Evolutionary conservation across 2,113 vertebrate species (phyloP).

Genomic region (Protobothrops flavoviridis): DNA sequence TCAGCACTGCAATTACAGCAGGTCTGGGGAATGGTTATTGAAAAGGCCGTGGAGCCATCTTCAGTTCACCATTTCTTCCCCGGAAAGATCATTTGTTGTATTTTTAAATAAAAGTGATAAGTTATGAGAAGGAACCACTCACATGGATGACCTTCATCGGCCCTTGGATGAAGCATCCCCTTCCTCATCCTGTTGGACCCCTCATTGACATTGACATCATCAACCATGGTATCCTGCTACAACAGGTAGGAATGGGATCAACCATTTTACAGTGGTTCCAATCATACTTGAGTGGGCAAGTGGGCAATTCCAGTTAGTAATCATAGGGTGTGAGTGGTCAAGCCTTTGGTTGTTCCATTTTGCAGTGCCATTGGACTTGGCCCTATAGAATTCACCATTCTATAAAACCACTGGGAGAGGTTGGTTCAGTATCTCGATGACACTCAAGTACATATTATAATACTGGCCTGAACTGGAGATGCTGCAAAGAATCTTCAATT

Average conservation of each 20-base stretch:
- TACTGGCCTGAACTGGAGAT: not conserved
- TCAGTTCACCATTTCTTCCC: not conserved
- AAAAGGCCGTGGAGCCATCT: not conserved
- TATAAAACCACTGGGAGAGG: not conserved
- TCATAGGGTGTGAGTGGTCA: not conserved
- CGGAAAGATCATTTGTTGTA: not conserved
- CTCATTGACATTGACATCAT: not conserved
- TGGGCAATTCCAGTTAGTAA: not conserved
- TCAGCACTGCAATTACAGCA: not conserved
- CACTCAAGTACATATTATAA: not conserved
- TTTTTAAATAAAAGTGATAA: not conserved
- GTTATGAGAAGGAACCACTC: not conserved
- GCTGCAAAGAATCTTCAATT: not conserved
- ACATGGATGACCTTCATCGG: not conserved
- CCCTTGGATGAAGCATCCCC: not conserved
- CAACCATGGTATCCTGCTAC: not conserved
- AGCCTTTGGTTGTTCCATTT: not conserved
- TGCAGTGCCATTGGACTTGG: not conserved
- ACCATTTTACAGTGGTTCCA: not conserved
- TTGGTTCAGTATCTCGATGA: not conserved
- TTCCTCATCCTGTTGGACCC: not conserved
- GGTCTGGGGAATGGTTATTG: not conserved
- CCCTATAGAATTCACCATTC: not conserved
- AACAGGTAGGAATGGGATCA: not conserved
- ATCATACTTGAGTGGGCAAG: not conserved